These are phyloP conservation scores for Clinocottus analis DNA, from an alignment of 2,113 vertebrate species.

Conservation along the genomic window DNA sequence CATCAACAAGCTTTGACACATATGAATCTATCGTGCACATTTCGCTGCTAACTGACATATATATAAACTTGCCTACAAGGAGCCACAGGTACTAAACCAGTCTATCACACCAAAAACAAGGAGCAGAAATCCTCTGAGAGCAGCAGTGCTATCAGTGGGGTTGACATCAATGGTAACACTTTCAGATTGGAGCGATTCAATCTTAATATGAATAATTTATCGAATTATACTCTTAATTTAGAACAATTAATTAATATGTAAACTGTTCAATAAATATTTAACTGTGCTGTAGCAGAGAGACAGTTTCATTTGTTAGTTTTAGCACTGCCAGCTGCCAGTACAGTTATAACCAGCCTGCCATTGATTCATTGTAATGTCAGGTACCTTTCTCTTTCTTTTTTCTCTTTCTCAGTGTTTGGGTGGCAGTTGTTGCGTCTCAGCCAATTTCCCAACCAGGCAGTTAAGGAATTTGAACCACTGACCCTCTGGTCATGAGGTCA, in stretches of 20 bases:
- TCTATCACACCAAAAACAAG: background rate
- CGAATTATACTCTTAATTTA: background rate
- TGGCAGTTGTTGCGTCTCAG: slow-evolving; percentile 25
- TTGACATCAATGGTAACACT: background rate
- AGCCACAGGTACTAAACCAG: background rate
- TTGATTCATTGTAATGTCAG: background rate
- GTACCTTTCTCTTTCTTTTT: background rate
- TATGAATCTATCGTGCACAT: background rate
- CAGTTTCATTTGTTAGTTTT: background rate
- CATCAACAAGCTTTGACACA: background rate
- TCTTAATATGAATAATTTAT: background rate
- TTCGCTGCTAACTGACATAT: background rate
- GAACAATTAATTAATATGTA: background rate
- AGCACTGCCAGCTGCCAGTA: background rate
- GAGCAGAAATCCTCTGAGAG: background rate
- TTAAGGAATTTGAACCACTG: slow-evolving; percentile 65
- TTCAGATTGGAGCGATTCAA: background rate
- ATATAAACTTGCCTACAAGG: background rate
- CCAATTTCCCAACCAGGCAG: slow-evolving; percentile 26
- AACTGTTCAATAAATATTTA: background rate
- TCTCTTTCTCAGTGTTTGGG: background rate
- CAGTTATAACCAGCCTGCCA: background rate
- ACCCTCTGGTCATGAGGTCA: slow-evolving; percentile 61
- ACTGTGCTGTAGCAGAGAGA: background rate
- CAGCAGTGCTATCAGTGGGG: background rate